Conservation (phyloP, 2,113 vertebrate species). For the Semnornis frantzii region DNA sequence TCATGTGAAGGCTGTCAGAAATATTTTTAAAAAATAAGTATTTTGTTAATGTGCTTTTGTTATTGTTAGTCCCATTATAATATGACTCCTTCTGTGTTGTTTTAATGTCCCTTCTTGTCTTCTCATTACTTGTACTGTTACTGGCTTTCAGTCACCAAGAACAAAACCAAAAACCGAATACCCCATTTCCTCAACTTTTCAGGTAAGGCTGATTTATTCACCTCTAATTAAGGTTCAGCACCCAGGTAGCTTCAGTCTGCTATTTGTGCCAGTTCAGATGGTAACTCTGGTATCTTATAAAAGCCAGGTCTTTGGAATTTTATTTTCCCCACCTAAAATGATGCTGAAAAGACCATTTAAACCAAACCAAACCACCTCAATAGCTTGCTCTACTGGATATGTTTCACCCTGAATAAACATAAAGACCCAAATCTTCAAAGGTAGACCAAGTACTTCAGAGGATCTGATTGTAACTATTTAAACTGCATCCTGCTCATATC, state of each 20-base stretch:
- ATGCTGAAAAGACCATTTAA: neutral
- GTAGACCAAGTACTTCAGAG: neutral
- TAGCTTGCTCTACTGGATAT: neutral
- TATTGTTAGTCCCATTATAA: neutral
- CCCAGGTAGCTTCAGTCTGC: neutral
- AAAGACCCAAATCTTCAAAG: neutral
- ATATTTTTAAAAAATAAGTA: neutral
- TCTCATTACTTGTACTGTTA: neutral
- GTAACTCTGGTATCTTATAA: neutral
- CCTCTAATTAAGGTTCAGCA: slow-evolving; percentile 8
- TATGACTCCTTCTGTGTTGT: neutral
- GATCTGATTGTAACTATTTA: neutral
- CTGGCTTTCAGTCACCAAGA: neutral
- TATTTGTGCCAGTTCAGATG: neutral
- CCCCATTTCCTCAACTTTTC: slow-evolving; percentile 32
- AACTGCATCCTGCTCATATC: neutral
- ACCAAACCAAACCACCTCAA: neutral
- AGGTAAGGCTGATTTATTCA: slow-evolving; percentile 16
- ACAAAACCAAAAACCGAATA: neutral
- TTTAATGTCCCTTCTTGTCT: neutral
- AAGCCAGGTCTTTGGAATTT: neutral
- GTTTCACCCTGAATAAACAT: neutral
- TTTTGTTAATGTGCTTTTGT: neutral
- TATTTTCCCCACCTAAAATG: neutral
- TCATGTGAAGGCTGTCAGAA: neutral